phyloP scores from a whole-genome alignment of 2,113 vertebrate genomes.

The Actenoides lindsayi region DNA sequence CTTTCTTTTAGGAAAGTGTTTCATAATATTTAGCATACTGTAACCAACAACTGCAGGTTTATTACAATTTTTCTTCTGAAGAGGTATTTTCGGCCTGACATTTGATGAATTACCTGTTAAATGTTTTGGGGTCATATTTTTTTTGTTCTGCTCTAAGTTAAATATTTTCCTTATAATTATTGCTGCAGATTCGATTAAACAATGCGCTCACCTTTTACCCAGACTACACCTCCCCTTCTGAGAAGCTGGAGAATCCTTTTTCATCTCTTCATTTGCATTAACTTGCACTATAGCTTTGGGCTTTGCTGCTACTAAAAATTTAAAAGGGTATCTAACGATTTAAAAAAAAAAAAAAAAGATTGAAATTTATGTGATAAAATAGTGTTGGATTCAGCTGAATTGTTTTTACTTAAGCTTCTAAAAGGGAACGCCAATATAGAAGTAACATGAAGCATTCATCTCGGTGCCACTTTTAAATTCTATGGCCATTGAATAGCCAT shows the following conservation, averaged over 20 bases:
- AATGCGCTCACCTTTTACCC: not conserved
- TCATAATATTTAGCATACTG: not conserved
- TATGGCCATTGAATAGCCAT: conserved; percentile 47
- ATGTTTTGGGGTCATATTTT: not conserved
- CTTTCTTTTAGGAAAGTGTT: not conserved
- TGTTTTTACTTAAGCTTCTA: conserved; percentile 47
- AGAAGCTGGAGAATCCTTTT: conserved; percentile 4
- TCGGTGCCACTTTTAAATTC: conserved; percentile 29
- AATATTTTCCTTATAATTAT: conserved; percentile 7
- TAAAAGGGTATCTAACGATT: conserved; percentile 44
- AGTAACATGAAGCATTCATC: conserved; percentile 1
- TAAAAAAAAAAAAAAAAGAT: not conserved
- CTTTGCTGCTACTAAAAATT: conserved; percentile 42
- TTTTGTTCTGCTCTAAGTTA: not conserved
- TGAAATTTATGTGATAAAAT: conserved; percentile 41
- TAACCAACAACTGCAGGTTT: conserved; percentile 4
- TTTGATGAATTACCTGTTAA: not conserved
- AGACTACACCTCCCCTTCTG: not conserved
- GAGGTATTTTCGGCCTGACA: not conserved
- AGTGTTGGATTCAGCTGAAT: conserved; percentile 24
- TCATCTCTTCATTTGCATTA: conserved; percentile 7
- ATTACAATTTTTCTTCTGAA: not conserved
- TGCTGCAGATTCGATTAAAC: conserved; percentile 3
- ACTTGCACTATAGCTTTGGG: not conserved
- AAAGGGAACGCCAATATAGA: conserved; percentile 14